Evolutionary conservation across 2,113 vertebrate species (phyloP).

Genomic region (Microcebus tavaratra): DNA sequence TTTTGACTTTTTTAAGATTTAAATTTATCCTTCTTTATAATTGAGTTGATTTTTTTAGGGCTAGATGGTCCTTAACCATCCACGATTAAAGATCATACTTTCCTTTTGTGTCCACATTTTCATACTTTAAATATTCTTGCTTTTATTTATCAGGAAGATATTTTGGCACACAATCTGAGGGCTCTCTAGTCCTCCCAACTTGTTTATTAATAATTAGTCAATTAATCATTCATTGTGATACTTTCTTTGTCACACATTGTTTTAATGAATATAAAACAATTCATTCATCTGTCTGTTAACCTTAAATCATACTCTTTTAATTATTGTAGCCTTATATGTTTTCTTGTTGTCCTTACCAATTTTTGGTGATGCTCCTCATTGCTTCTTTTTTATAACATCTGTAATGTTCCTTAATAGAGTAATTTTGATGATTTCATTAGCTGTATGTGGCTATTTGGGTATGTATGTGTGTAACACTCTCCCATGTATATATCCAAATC

Average conservation of each 20-base stretch:
- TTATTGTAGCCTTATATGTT: not conserved
- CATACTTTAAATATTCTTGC: not conserved
- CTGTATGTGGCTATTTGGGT: not conserved
- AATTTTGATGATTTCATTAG: not conserved
- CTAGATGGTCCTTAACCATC: not conserved
- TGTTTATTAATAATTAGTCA: not conserved
- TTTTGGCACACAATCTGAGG: not conserved
- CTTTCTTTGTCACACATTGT: not conserved
- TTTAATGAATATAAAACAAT: not conserved
- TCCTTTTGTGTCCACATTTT: not conserved
- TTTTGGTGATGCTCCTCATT: not conserved
- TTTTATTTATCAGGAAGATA: not conserved
- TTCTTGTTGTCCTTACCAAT: not conserved
- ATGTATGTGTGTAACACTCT: accelerated
- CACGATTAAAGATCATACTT: not conserved
- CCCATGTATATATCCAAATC: not conserved
- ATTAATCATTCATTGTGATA: not conserved
- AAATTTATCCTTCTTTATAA: not conserved
- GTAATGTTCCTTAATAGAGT: not conserved
- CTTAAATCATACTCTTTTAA: not conserved
- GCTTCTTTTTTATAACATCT: not conserved
- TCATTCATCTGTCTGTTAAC: not conserved
- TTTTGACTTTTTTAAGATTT: slow-evolving; percentile 18
- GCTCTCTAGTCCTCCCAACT: not conserved
- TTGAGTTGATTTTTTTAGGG: not conserved